Evolutionary conservation across 2,888 invertebrate genomes (phyloP), one percentile per base, ranked within the genome.

Genomic region (Agrotis puta): DNA sequence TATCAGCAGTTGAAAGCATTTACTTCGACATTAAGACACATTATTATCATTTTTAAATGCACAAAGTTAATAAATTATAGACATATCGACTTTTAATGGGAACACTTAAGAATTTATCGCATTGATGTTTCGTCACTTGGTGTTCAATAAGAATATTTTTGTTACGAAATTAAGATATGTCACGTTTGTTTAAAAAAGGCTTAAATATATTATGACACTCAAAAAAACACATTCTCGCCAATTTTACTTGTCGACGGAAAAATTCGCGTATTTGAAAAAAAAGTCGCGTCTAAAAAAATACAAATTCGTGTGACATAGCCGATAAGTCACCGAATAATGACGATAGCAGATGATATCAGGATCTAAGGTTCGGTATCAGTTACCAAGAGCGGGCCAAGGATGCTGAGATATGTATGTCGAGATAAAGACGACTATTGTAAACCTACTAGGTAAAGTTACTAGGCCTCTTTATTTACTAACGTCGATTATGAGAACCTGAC

Each of bases 371-470:
- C 59, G 53, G 33, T 79, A 84, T 81, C 76, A 74, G 65, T 62
- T 69, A 22, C 18, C 33, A 70, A 73, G 66, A 71, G 27, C 70
- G 64, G 47, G 65, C 77, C 85, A 85, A 84, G 85, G 82, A 81
- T 85, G 79, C 79, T 85, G 71, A 73, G 77, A 85, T 83, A 83
- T 50, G 70, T 58, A 83, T 50, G 70, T 58, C 47, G 70, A 85
- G 85, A 85, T 85, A 85, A 85, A 78, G 50, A 43, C 39, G 43
- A 45, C 47, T 57, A 62, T 51, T 51, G 62, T 43, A 59, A 58
- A 69, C 20, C 45, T 65, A n/a, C n/a, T n/a, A n/a, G n/a, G n/a
- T n/a, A n/a, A n/a, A 73, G 20, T 39, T 39, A 53, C 45, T n/a
- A 65, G 62, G 70, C 72, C 72, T 72, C 54, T 68, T 69, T 45